Base-by-base conservation (phyloP, 2,888 invertebrate genomes). In the Thelaira solivaga region DNA sequence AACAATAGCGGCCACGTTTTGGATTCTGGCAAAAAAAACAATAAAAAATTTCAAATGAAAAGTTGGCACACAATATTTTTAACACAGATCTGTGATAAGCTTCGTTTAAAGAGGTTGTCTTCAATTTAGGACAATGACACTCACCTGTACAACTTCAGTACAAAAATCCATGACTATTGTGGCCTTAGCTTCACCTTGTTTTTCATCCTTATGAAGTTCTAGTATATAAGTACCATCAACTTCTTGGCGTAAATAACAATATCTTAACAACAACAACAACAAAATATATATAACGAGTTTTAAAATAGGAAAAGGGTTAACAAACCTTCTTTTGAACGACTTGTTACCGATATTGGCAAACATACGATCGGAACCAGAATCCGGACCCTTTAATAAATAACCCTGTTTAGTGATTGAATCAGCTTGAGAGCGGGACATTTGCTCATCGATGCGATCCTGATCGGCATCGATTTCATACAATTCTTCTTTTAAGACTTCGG, bases 111-210 rank as follows among this genome's bases (percentile, higher is more conserved):
- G 26, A 4, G 26, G 26, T 26, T 26, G 26, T 26, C 26, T 26
- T 7, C 8, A 31, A 7, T 31, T 6, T 3, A n/a, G n/a, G n/a
- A n/a, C 0, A 26, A 13, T 10, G 18, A 10, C 11, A 68, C 79
- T 78, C 89, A 94, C 95, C 91, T 94, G 93, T 72, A 95, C 92
- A 83, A 97, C 96, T 88, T 96, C 96, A 1, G 94, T 94, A 86
- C 97, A 97, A 90, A 96, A 96, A 88, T 97, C 97, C 94, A 97
- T 94, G 81, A 96, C 96, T 86, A 97, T 95, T 34, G 96, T 95
- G 81, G 96, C 93, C 90, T 97, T 97, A 0, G 96, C 94, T 84
- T 97, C 97, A 24, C 93, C 93, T 89, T 96, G 96, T 87, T 95
- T 94, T 79, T 97, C 97, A 89, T 97, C 97, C 90, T 97, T 97